These are phyloP conservation scores for Eulemur rufifrons DNA, from an alignment of 2,113 vertebrate genomes.

Conservation along the genomic window DNA sequence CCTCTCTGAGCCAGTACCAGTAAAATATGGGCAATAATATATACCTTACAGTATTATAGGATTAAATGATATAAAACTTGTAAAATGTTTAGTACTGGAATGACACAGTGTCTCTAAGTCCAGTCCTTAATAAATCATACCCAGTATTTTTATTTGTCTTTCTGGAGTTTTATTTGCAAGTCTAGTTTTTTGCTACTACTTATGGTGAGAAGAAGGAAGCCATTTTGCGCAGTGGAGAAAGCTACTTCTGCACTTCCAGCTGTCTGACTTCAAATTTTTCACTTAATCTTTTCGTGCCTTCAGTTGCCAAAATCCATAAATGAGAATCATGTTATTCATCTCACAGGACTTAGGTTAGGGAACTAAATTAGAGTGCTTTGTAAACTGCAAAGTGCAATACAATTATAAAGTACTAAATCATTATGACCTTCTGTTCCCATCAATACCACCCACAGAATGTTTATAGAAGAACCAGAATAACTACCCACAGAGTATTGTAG, in stretches of 20 bases:
- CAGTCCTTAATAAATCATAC: neutral
- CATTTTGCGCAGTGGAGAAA: neutral
- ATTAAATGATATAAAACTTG: neutral
- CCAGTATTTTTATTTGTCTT: neutral
- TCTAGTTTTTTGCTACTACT: neutral
- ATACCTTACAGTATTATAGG: neutral
- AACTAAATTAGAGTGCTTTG: neutral
- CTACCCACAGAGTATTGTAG: rapidly evolving
- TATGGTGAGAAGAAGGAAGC: neutral
- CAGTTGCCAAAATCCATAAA: neutral
- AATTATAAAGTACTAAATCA: neutral
- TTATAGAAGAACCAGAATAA: slow-evolving; percentile 23
- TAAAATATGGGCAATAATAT: neutral
- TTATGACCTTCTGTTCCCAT: neutral
- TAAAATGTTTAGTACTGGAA: neutral
- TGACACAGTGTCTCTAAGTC: neutral
- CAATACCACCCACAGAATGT: neutral
- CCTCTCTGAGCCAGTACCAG: neutral
- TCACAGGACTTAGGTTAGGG: neutral
- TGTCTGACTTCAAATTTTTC: neutral
- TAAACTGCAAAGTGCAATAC: neutral
- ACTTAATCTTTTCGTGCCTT: neutral
- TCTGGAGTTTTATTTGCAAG: neutral
- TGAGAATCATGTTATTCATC: neutral
- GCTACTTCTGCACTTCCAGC: neutral